Evolutionary conservation across 1,140 invertebrate species (phyloP), one percentile per base, ranked within the genome.

Genomic region (Neodiprion virginianus): DNA sequence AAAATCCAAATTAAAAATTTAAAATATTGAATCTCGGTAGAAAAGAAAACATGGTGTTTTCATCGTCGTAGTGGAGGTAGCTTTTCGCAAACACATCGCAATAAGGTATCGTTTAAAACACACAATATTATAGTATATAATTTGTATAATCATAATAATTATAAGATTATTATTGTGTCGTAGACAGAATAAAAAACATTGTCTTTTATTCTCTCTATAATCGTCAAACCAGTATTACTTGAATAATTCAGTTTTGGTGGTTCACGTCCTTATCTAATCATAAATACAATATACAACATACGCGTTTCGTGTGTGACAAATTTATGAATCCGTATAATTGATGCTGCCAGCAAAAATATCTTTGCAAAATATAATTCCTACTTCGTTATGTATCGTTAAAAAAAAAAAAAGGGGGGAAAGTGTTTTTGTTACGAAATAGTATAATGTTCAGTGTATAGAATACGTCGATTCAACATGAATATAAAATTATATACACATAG

Each of bases 401-500:
- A 21, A 21, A 21, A 21, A 21, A 21, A 21, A 40, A 4, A 4
- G 11, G 8, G 11, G 11, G 8, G 11, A 12, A 40, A 40, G n/a
- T 61, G n/a, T 61, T 61, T 61, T 61, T 17, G 4, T 12, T 61
- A 17, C n/a, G 53, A 61, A 61, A 61, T 14, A 61, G n/a, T 61
- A 14, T n/a, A 61, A 61, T 61, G 11, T 61, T 61, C 53, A 61
- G n/a, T 4, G 28, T 40, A 2, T 14, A 14, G 53, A 61, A 5
- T 61, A 61, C 8, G 53, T 17, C n/a, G 53, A 61, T 61, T 61
- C 7, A 61, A 61, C 53, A 61, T 61, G n/a, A 61, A 61, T 61
- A 61, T 61, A 61, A 61, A 61, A 61, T 61, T 61, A 61, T 8
- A 61, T 61, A 61, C 53, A 61, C n/a, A 61, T 61, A 61, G 11